These are phyloP conservation scores for Luperina testacea DNA, from an alignment of 2,888 invertebrate species.

Conservation along the genomic window DNA sequence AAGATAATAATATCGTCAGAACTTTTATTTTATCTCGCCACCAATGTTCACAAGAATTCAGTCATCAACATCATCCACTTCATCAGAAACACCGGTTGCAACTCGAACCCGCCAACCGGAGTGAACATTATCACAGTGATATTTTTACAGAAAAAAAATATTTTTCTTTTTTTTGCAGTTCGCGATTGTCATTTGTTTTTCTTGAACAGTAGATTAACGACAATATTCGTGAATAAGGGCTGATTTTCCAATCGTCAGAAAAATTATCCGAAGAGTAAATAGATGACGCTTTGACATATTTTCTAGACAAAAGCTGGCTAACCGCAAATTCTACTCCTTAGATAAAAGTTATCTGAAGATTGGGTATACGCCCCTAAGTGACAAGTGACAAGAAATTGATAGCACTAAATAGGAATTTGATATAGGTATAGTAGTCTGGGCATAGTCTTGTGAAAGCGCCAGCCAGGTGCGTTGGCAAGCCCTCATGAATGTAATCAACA, in stretches of 20 bases:
- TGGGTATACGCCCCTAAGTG: no score
- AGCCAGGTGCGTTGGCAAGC: slow-evolving; percentile 60
- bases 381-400: background rate
- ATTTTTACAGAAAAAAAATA: no score
- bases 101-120: no score
- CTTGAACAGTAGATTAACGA: background rate
- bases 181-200: background rate
- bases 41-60: no score
- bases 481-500: slow-evolving; percentile 46
- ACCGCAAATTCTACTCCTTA: background rate
- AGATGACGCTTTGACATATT: no score
- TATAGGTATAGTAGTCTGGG: background rate
- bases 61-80: no score
- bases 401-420: slow-evolving; percentile 9
- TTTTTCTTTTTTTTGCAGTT: no score
- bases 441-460: slow-evolving; percentile 21
- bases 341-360: background rate
- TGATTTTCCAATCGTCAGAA: background rate
- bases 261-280: background rate
- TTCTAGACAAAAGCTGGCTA: background rate
- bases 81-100: no score
- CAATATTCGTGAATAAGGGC: background rate
- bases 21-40: no score
- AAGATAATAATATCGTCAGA: no score
- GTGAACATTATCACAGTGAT: no score